phyloP scores from a whole-genome alignment of 2,113 vertebrate genomes.

The Sinosuthora webbiana region DNA sequence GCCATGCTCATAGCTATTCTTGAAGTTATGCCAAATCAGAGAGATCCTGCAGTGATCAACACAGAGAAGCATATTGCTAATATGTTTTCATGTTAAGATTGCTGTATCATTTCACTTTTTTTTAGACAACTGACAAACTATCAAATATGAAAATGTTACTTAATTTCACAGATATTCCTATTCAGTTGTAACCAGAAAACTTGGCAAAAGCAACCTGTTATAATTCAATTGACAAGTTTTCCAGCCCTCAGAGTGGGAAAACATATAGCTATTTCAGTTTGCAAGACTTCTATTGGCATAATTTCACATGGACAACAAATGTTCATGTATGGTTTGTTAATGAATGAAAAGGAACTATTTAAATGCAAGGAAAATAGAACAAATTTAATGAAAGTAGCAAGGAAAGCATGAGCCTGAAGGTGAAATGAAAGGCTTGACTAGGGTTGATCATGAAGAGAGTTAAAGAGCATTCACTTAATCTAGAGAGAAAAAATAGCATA shows the following conservation, averaged over 20 bases:
- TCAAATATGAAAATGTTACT: slow-evolving; percentile 1
- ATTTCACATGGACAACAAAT: slow-evolving; percentile 46
- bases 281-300: background rate
- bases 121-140: background rate
- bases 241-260: background rate
- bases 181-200: slow-evolving; percentile 2
- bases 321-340: background rate
- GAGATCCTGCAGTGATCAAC: background rate
- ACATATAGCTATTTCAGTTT: slow-evolving; percentile 17
- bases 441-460: background rate
- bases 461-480: slow-evolving; percentile 28
- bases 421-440: slow-evolving; percentile 29
- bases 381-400: background rate
- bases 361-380: slow-evolving; percentile 3
- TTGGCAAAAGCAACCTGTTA: slow-evolving; percentile 18
- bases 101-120: background rate
- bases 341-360: slow-evolving; percentile 26
- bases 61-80: background rate
- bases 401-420: background rate
- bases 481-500: background rate
- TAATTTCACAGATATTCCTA: slow-evolving; percentile 36
- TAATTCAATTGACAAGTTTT: slow-evolving; percentile 18
- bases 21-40: background rate
- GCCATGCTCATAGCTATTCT: background rate
- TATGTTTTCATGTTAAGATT: background rate